phyloP scores from a whole-genome alignment of 2,797 vertebrate genomes.

The Micropoecilia bifurca region DNA sequence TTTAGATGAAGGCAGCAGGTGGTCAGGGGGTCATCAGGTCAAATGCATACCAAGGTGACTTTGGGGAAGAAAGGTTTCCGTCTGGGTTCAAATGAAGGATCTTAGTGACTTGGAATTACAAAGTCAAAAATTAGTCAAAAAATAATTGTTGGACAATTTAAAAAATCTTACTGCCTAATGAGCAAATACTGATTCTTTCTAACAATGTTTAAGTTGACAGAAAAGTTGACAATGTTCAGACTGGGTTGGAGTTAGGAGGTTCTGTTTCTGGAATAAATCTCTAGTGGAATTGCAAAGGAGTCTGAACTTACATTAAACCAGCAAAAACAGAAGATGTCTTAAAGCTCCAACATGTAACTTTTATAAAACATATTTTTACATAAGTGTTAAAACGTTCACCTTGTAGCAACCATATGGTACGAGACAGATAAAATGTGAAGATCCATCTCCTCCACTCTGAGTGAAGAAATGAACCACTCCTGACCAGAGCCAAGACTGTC shows the following conservation, averaged over 20 bases:
- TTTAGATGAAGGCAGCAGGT: constrained; percentile 24
- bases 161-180: not conserved
- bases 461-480: too few species aligned
- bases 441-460: too few species aligned
- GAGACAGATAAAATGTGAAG: too few species aligned
- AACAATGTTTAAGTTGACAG: not conserved
- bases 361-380: too few species aligned
- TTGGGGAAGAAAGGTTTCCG: not conserved
- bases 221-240: not conserved
- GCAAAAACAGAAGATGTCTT: not conserved
- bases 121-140: not conserved
- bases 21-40: constrained; percentile 40
- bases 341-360: too few species aligned
- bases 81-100: not conserved
- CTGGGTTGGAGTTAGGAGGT: not conserved
- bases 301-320: not conserved
- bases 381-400: too few species aligned
- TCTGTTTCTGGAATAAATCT: not conserved
- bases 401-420: too few species aligned
- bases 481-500: too few species aligned
- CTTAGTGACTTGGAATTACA: not conserved
- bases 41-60: constrained; percentile 3
- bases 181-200: not conserved
- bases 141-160: not conserved
- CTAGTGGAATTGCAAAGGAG: not conserved